These are phyloP conservation scores for Hymenochirus boettgeri DNA, from an alignment of 2,113 vertebrate species.

Conservation along the genomic window DNA sequence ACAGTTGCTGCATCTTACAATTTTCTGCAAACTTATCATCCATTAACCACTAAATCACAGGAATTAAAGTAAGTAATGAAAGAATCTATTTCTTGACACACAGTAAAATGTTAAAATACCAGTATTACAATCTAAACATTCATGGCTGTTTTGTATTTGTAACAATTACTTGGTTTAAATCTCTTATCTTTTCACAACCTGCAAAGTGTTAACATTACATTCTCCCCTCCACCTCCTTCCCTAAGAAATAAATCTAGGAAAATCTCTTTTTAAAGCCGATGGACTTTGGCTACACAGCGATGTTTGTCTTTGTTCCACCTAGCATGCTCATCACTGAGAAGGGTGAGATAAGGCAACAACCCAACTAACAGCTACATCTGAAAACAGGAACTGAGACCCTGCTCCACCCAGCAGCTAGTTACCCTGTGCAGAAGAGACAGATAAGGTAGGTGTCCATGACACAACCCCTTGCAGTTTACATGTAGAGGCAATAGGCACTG, in stretches of 20 bases:
- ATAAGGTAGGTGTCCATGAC: slow-evolving; percentile 24
- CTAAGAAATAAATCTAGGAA: slow-evolving; percentile 25
- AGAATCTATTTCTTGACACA: too few relatives aligned
- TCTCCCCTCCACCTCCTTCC: slow-evolving; percentile 27
- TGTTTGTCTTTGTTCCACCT: neutral
- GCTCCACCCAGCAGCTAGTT: slow-evolving; percentile 9
- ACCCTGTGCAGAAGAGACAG: neutral
- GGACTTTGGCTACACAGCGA: slow-evolving; percentile 36
- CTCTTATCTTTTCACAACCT: too few relatives aligned
- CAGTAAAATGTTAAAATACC: too few relatives aligned
- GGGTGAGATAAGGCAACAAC: slow-evolving; percentile 1
- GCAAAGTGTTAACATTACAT: slow-evolving; percentile 31
- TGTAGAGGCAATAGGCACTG: too few relatives aligned
- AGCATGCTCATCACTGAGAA: slow-evolving; percentile 6
- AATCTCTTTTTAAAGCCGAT: slow-evolving; percentile 36
- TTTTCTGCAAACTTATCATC: too few relatives aligned
- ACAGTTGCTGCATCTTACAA: too few relatives aligned
- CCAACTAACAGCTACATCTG: slow-evolving; percentile 5
- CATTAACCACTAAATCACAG: too few relatives aligned
- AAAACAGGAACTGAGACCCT: slow-evolving; percentile 6
- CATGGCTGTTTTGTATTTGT: too few relatives aligned
- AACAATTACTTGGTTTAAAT: too few relatives aligned
- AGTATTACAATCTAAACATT: too few relatives aligned
- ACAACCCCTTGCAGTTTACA: too few relatives aligned
- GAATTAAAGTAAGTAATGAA: too few relatives aligned